phyloP scores from a whole-genome alignment of 2,113 vertebrate genomes.

The Chaetodon auriga region DNA sequence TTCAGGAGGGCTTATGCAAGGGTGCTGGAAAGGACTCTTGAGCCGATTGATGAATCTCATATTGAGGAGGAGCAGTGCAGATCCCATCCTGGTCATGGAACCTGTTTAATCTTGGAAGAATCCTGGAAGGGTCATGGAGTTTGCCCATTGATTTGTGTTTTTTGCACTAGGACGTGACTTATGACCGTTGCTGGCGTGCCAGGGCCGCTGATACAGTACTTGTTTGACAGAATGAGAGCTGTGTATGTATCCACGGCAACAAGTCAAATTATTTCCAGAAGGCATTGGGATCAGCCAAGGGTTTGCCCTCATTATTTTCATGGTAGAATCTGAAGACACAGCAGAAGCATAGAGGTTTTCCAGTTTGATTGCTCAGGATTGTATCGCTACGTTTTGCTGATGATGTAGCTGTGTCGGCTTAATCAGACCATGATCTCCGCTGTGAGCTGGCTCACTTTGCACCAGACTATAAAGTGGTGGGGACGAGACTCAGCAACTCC shows the following conservation, averaged over 20 bases:
- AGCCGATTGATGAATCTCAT: neutral
- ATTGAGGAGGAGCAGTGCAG: conserved; percentile 3
- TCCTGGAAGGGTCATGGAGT: neutral
- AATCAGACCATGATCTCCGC: conserved; percentile 24
- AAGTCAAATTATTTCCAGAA: neutral
- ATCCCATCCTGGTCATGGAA: neutral
- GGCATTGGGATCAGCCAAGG: neutral
- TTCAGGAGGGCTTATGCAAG: conserved; percentile 19
- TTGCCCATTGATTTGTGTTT: neutral
- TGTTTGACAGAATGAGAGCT: neutral
- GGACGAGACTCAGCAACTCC: conserved; percentile 19
- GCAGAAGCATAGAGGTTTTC: neutral
- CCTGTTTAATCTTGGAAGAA: conserved; percentile 4
- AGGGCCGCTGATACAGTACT: neutral
- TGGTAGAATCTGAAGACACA: neutral
- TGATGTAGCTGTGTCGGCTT: conserved; percentile 20
- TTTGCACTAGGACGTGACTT: neutral
- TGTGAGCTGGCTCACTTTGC: conserved; percentile 17
- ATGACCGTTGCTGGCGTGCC: neutral
- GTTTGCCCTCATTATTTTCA: neutral
- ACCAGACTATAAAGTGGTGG: conserved; percentile 11
- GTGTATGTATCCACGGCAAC: neutral
- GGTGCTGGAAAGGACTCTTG: neutral
- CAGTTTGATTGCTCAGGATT: conserved; percentile 4
- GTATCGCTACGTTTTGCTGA: conserved; percentile 9